These are phyloP conservation scores for Ips nitidus DNA, from an alignment of 1,140 invertebrate species.

Conservation along the genomic window DNA sequence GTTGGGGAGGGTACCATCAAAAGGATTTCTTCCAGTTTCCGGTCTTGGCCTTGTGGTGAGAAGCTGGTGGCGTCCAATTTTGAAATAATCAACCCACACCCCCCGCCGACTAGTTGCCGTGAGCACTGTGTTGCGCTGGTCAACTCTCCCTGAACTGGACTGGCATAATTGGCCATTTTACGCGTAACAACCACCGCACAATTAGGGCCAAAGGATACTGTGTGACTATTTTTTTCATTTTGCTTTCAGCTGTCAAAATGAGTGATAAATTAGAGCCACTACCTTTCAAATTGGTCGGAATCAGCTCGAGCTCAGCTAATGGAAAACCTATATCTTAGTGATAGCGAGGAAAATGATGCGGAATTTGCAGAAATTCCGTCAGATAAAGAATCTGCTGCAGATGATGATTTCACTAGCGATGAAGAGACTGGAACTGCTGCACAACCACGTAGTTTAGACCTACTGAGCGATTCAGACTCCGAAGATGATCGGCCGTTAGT, in stretches of 20 bases:
- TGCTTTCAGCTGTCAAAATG: neutral
- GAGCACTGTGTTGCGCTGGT: no score
- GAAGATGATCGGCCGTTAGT: neutral
- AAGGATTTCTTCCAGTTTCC: no score
- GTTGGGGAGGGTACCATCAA: no score
- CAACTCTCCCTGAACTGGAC: no score
- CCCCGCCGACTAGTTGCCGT: no score
- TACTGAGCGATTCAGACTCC: neutral
- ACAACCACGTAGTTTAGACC: neutral
- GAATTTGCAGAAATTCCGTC: neutral
- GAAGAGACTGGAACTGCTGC: neutral
- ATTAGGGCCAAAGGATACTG: neutral
- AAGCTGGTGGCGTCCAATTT: no score
- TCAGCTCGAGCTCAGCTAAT: neutral
- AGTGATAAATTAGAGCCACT: neutral
- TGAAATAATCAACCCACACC: no score
- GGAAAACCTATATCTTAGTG: neutral
- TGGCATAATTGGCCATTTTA: no score
- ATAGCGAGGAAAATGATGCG: neutral
- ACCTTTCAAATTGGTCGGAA: neutral
- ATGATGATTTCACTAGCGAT: neutral
- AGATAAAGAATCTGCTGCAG: neutral
- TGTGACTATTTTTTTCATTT: neutral
- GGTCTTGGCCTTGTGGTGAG: no score
- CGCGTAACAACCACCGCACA: slow-evolving; percentile 1